These are phyloP conservation scores for Acleris literana DNA, from an alignment of 2,888 invertebrate genomes.

Conservation along the genomic window DNA sequence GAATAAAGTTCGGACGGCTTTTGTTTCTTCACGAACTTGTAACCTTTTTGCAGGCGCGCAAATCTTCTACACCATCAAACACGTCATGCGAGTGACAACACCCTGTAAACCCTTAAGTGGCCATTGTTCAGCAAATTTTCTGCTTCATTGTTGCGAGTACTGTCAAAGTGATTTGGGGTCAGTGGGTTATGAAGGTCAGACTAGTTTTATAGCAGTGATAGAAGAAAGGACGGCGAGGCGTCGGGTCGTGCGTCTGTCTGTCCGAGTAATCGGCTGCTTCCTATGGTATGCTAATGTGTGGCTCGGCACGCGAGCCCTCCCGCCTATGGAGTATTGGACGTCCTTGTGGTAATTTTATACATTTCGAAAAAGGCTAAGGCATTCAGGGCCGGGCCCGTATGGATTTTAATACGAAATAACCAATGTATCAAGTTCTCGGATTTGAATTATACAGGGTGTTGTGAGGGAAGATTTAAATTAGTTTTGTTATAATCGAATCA, in stretches of 20 bases:
- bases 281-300: constrained; percentile 70
- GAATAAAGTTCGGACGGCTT: no score
- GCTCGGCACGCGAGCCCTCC: constrained; percentile 62
- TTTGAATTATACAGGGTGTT: no score
- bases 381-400: background rate
- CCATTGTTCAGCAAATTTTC: constrained; percentile 9
- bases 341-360: constrained; percentile 26
- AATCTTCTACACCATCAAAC: no score
- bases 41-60: no score
- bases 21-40: no score
- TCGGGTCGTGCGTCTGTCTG: constrained; percentile 59
- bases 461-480: no score
- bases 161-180: constrained; percentile 26
- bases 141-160: constrained; percentile 19
- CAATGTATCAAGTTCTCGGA: no score
- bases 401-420: background rate
- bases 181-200: constrained; percentile 34
- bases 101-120: constrained; percentile 11
- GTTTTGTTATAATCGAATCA: no score
- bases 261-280: constrained; percentile 69
- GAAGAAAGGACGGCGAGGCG: constrained; percentile 46
- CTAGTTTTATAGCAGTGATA: constrained; percentile 39
- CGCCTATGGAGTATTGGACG: constrained; percentile 40
- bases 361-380: constrained; percentile 27
- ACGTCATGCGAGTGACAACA: background rate